Percentiles rank a stretch among this genome's conserved stretches.
phyloP scores from a whole-genome alignment of 1,140 invertebrate genomes.

The Oncopeltus fasciatus region DNA sequence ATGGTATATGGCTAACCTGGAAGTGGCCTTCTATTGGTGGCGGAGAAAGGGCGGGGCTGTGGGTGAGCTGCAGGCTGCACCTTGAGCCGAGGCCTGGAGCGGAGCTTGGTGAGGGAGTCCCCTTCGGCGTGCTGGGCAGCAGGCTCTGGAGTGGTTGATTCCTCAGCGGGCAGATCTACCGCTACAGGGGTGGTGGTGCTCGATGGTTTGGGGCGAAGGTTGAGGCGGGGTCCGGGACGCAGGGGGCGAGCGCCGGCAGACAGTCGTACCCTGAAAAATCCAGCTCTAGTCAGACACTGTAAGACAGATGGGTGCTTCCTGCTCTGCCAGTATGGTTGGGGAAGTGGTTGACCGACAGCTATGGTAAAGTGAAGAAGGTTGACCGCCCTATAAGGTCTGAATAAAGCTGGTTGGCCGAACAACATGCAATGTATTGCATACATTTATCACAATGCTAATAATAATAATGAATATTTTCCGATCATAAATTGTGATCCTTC shows the following conservation, averaged over 20 bases:
- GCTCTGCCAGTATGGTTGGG: no score
- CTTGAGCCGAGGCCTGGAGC: constrained; percentile 21
- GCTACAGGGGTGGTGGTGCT: constrained; percentile 33
- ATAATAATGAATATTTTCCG: no score
- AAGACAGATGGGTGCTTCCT: no score
- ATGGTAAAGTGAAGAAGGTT: no score
- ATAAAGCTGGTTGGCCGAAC: no score
- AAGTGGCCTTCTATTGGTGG: not conserved
- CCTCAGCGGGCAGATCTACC: constrained; percentile 26
- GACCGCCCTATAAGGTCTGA: no score
- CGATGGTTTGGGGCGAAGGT: constrained; percentile 34
- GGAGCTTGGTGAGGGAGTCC: constrained; percentile 21
- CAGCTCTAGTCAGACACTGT: no score
- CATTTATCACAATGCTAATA: no score
- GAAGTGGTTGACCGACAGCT: no score
- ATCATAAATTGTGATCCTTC: no score
- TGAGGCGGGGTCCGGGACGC: constrained; percentile 40
- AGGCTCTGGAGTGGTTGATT: constrained; percentile 21
- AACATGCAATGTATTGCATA: no score
- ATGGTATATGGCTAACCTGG: not conserved
- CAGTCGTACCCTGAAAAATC: not conserved
- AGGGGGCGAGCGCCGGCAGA: constrained; percentile 25
- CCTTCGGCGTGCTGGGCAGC: not conserved
- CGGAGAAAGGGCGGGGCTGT: not conserved
- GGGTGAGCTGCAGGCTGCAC: constrained; percentile 3